Percentiles rank a stretch among this genome's conserved stretches.
Evolutionary conservation across 1,140 invertebrate species (phyloP).

Genomic region (Galendromus occidentalis): DNA sequence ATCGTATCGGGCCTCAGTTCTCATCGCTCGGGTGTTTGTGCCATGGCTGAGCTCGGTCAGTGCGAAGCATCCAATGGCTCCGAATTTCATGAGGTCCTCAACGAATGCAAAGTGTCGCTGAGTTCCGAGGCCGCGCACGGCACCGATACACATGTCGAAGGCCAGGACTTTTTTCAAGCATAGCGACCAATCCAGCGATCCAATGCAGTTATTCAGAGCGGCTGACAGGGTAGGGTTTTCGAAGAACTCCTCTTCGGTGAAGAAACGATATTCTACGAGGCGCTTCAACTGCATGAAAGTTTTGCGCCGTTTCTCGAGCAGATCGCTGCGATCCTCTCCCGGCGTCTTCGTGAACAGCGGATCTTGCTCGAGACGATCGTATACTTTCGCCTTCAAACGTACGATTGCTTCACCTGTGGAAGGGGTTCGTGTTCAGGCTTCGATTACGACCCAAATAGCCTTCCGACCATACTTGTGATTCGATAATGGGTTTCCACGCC

Average conservation of each 20-base stretch:
- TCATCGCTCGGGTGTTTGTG: conserved; percentile 71
- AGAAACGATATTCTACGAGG: conserved; percentile 41
- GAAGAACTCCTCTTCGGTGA: conserved; percentile 36
- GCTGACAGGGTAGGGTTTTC: conserved; percentile 28
- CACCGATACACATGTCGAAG: conserved; percentile 22
- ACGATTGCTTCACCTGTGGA: conserved; percentile 13
- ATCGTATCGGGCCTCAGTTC: conserved; percentile 74
- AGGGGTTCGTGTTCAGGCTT: no score
- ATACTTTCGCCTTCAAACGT: conserved; percentile 49
- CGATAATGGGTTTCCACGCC: no score
- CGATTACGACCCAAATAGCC: no score
- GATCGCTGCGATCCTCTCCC: conserved; percentile 31
- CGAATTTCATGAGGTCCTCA: conserved; percentile 42
- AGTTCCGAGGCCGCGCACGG: conserved; percentile 48
- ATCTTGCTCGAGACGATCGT: conserved; percentile 55
- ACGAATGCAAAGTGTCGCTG: conserved; percentile 49
- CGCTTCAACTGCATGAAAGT: conserved; percentile 39
- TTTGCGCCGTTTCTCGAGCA: conserved; percentile 38
- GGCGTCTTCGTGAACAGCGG: conserved; percentile 45
- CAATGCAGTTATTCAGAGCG: conserved; percentile 31
- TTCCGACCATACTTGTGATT: no score
- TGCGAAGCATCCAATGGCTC: conserved; percentile 59
- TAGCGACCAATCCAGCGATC: conserved; percentile 46
- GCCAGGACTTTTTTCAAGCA: conserved; percentile 39
- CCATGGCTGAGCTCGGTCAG: conserved; percentile 88